A percentile compares a stretch with the other conserved stretches of the same genome.
phyloP scores from a whole-genome alignment of 2,888 invertebrate genomes.

The Dichetophora obliterata region DNA sequence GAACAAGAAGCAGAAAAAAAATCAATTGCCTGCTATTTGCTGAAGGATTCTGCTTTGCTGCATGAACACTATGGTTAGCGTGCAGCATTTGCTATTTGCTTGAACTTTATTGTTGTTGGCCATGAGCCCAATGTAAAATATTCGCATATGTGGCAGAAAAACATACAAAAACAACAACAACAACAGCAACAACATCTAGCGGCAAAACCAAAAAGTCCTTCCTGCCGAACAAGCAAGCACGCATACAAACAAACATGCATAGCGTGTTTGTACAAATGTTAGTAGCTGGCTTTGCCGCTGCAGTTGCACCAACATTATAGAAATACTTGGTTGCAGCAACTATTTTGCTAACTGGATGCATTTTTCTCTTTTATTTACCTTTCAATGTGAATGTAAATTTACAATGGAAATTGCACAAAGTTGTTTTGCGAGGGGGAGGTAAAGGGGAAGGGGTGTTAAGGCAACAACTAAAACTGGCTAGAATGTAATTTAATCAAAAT shows the following conservation, averaged over 20 bases:
- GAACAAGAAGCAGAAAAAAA: background rate
- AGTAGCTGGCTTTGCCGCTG: no score
- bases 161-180: background rate
- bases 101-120: slow-evolving; percentile 37
- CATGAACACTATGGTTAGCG: background rate
- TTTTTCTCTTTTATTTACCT: slow-evolving; percentile 33
- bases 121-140: slow-evolving; percentile 33
- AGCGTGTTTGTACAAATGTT: no score
- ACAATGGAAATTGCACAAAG: slow-evolving; percentile 19
- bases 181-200: slow-evolving; percentile 10
- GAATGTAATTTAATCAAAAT: slow-evolving; percentile 39
- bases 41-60: slow-evolving; percentile 3
- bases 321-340: slow-evolving; percentile 17
- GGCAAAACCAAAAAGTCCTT: background rate
- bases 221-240: background rate
- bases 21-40: slow-evolving; percentile 27
- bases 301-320: background rate
- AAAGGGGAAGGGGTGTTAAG: background rate
- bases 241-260: background rate
- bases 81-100: slow-evolving; percentile 20
- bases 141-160: slow-evolving; percentile 20
- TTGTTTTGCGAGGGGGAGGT: background rate
- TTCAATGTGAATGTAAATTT: slow-evolving; percentile 28
- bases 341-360: slow-evolving; percentile 4
- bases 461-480: slow-evolving; percentile 3